phyloP scores from a whole-genome alignment of 37 sponge, comb jelly and placozoan genomes.

The Bolinopsis microptera region DNA sequence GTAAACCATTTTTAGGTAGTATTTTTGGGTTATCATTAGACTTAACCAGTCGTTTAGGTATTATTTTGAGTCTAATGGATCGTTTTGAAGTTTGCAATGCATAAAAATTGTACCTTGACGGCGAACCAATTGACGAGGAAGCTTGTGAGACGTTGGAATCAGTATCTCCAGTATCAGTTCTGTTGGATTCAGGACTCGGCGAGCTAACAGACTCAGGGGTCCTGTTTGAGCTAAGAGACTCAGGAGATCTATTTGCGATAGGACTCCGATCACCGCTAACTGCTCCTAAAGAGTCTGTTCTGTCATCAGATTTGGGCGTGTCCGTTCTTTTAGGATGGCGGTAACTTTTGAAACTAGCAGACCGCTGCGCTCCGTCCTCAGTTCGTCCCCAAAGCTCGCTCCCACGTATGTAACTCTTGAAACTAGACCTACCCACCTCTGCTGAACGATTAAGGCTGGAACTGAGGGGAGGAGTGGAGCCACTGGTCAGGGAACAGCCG shows the following conservation, averaged over 20 bases:
- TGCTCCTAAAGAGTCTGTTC: not conserved
- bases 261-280: not conserved
- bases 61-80: no score
- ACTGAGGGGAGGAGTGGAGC: not conserved
- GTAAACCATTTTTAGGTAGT: no score
- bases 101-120: no score
- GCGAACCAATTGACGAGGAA: no score
- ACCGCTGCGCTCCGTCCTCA: not conserved
- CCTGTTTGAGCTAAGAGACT: not conserved
- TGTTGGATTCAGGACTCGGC: no score
- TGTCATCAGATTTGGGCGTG: not conserved
- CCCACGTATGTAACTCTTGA: conserved; percentile 14
- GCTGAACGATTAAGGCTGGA: not conserved
- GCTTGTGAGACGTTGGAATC: no score
- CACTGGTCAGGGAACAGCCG: not conserved
- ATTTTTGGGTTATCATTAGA: no score
- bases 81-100: no score
- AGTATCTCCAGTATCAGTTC: no score
- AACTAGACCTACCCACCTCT: not conserved
- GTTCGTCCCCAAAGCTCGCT: conserved; percentile 9
- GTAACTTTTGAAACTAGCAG: conserved; percentile 27
- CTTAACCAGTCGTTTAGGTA: no score
- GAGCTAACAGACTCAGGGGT: not conserved
- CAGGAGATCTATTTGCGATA: not conserved
- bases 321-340: not conserved